Base-by-base conservation (phyloP, 2,797 vertebrate genomes). In the Okamejei kenojei region DNA sequence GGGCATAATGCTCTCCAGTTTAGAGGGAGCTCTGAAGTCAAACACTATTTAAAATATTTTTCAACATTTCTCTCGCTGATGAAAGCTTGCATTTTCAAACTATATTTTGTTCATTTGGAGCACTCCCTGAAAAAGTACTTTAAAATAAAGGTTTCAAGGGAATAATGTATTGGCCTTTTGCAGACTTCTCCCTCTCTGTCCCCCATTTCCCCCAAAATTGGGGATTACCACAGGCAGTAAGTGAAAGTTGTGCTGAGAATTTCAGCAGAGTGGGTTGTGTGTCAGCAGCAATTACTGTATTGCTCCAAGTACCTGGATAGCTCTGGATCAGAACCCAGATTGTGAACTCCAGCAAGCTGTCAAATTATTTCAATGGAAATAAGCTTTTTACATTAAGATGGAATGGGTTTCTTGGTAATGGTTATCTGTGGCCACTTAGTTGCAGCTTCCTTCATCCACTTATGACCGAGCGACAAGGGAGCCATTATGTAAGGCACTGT, bases 201-300 rank as follows among this genome's bases (percentile, higher is more conserved):
- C 45, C 45, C 45, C 45, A 54, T 54, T 54, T 54, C 80, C 21
- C 45, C 45, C 80, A 58, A 54, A 58, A 82, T 82, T 82, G 45
- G 45, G 80, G 45, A 82, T 54, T 38, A 10, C 45, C 58, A 26
- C 45, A 82, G 80, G 38, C 80, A 82, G 80, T 4, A 82, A 82
- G 45, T 10, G 45, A 82, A 82, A 82, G 80, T 82, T 54, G 58
- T 54, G 80, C 45, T 54, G 79, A 81, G 35, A 82, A 82, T 45
- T 7, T 29, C 58, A 23, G 58, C 45, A 82, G 38, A 82, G 45
- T 11, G 45, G 38, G 80, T 54, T 54, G 45, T 29, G 45, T 82
- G 80, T 38, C 45, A 82, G 80, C 80, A 82, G 80, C 80, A 54
- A 54, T 82, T 82, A 54, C 80, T 82, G 21, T 82, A 26, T 82